phyloP scores from a whole-genome alignment of 2,888 invertebrate genomes.

The Agrotis clavis region DNA sequence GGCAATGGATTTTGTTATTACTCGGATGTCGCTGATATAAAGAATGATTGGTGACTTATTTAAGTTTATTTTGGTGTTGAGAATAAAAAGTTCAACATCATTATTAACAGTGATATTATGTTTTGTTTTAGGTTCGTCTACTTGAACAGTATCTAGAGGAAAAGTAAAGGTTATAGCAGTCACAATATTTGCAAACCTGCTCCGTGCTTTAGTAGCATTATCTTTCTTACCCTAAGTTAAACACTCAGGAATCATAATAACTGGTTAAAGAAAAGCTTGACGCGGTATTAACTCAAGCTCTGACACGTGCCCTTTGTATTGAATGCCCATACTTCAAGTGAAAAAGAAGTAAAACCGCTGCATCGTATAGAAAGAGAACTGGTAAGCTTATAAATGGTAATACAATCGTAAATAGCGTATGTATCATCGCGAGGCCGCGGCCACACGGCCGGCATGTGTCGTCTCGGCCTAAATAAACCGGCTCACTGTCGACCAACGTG shows the following conservation, averaged over 20 bases:
- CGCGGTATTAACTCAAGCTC: conserved; percentile 37
- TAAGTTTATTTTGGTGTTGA: conserved; percentile 1
- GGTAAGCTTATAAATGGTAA: conserved; percentile 65
- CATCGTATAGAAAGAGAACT: conserved; percentile 48
- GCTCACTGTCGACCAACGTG: conserved; percentile 73
- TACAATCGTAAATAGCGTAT: conserved; percentile 66
- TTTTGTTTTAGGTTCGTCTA: conserved; percentile 1
- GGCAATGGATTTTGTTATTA: conserved; percentile 14
- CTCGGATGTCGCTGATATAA: background rate
- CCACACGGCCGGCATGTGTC: conserved; percentile 66
- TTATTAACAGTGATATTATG: background rate
- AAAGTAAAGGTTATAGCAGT: background rate
- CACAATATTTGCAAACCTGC: conserved; percentile 5
- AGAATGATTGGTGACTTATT: conserved; percentile 25
- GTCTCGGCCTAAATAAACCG: conserved; percentile 79
- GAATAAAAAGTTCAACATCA: conserved; percentile 1
- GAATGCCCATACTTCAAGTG: conserved; percentile 36
- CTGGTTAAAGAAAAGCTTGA: conserved; percentile 23
- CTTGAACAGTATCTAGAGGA: too few relatives aligned
- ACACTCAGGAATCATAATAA: conserved; percentile 34
- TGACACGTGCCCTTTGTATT: conserved; percentile 50
- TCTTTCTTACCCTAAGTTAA: conserved; percentile 9
- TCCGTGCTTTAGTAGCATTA: conserved; percentile 5
- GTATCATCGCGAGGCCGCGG: conserved; percentile 64
- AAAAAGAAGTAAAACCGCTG: conserved; percentile 47